These are phyloP conservation scores for Aelia acuminata DNA, from an alignment of 2,888 invertebrate genomes.

Conservation along the genomic window DNA sequence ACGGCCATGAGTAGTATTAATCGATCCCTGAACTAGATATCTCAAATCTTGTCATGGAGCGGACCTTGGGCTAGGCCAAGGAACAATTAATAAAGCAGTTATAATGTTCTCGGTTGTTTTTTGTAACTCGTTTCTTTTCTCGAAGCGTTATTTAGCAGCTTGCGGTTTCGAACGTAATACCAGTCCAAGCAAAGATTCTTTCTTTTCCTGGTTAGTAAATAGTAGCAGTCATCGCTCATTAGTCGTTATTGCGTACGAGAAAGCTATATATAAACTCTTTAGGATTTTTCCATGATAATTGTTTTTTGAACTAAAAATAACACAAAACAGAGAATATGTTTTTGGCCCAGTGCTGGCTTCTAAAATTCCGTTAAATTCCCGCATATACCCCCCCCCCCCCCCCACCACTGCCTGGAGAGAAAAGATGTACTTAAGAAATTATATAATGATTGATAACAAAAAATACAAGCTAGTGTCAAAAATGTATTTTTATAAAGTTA, in stretches of 20 bases:
- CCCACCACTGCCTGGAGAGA: too few species aligned
- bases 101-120: neutral
- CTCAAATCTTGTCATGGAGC: neutral
- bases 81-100: neutral
- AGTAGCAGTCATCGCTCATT: neutral
- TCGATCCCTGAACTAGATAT: constrained; percentile 18
- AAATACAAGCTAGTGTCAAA: too few species aligned
- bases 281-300: neutral
- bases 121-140: too few species aligned
- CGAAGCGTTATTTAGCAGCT: neutral
- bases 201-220: neutral
- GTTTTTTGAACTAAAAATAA: too few species aligned
- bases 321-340: too few species aligned
- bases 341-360: too few species aligned
- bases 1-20: neutral
- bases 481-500: too few species aligned
- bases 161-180: neutral
- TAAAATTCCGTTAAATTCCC: too few species aligned
- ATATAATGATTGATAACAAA: too few species aligned
- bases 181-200: neutral
- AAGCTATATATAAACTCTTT: neutral
- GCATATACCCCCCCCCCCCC: too few species aligned
- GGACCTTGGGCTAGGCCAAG: constrained; percentile 16
- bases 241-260: neutral
- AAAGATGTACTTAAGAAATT: too few species aligned